Evolutionary conservation across 2,888 invertebrate species (phyloP).

Genomic region (Bembecia ichneumoniformis): DNA sequence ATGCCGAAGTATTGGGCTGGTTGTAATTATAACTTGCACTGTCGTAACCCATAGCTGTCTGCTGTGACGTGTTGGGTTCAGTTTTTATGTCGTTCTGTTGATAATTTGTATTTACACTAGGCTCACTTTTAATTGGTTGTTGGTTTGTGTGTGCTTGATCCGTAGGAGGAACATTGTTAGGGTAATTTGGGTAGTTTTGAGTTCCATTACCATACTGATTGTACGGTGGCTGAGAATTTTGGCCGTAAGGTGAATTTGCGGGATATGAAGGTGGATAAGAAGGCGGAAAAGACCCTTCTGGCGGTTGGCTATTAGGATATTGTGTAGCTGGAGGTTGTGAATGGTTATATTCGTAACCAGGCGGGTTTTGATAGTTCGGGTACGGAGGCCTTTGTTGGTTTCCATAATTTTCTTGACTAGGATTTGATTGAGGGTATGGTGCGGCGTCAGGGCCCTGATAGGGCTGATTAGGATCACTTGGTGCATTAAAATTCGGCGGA

Average conservation of each 20-base stretch:
- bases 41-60: slow-evolving; percentile 24
- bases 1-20: slow-evolving; percentile 32
- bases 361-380: slow-evolving; percentile 31
- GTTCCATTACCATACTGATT: slow-evolving; percentile 46
- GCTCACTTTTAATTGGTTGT: slow-evolving; percentile 27
- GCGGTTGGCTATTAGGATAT: slow-evolving; percentile 10
- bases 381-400: slow-evolving; percentile 46
- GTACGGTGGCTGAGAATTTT: slow-evolving; percentile 31
- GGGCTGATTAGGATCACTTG: slow-evolving; percentile 26
- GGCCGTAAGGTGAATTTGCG: slow-evolving; percentile 32
- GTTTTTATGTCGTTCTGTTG: slow-evolving; percentile 31
- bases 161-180: slow-evolving; percentile 14
- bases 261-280: slow-evolving; percentile 39
- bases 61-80: slow-evolving; percentile 30
- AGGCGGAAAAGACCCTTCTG: slow-evolving; percentile 20
- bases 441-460: slow-evolving; percentile 37
- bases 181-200: slow-evolving; percentile 40
- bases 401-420: slow-evolving; percentile 21
- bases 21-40: slow-evolving; percentile 38
- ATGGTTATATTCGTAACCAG: slow-evolving; percentile 42
- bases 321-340: slow-evolving; percentile 24
- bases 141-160: slow-evolving; percentile 11
- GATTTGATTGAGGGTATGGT: slow-evolving; percentile 27
- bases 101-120: slow-evolving; percentile 22
- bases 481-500: slow-evolving; percentile 42